Conservation (phyloP, 2,797 vertebrate genomes). For the Mallotus villosus region DNA sequence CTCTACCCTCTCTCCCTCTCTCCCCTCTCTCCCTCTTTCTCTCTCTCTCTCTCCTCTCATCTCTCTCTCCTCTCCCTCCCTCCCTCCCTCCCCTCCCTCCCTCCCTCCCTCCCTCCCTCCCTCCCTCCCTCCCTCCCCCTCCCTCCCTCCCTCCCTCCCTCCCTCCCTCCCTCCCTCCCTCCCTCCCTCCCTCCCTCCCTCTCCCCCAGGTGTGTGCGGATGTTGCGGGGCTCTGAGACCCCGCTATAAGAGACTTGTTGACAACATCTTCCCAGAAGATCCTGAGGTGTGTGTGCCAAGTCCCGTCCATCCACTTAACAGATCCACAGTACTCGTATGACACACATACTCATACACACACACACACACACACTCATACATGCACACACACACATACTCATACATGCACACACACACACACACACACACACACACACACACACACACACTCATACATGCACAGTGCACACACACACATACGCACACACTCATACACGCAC, state of each 20-base stretch:
- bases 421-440: not conserved
- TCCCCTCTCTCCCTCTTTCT: constrained; percentile 28
- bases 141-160: not conserved
- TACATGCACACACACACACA: too few species aligned
- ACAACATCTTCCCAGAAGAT: constrained; percentile 92
- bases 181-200: not conserved
- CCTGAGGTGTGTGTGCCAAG: constrained; percentile 73
- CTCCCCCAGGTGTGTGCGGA: constrained; percentile 80
- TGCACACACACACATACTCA: not conserved
- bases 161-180: too few species aligned
- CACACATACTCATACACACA: not conserved
- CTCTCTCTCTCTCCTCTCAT: too few species aligned
- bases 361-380: not conserved
- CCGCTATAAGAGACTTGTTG: constrained; percentile 89
- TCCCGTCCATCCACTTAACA: not conserved
- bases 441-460: too few species aligned
- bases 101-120: not conserved
- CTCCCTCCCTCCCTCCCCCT: not conserved
- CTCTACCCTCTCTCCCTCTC: constrained; percentile 43
- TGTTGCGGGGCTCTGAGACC: constrained; percentile 89
- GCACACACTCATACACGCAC: not conserved
- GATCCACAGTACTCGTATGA: too few species aligned
- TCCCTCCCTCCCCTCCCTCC: not conserved
- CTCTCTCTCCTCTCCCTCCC: too few species aligned
- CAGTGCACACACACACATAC: too few species aligned